Evolutionary conservation across 2,113 vertebrate species (phyloP), one percentile per base, ranked within the genome.

Genomic region (Falcunculus frontatus): DNA sequence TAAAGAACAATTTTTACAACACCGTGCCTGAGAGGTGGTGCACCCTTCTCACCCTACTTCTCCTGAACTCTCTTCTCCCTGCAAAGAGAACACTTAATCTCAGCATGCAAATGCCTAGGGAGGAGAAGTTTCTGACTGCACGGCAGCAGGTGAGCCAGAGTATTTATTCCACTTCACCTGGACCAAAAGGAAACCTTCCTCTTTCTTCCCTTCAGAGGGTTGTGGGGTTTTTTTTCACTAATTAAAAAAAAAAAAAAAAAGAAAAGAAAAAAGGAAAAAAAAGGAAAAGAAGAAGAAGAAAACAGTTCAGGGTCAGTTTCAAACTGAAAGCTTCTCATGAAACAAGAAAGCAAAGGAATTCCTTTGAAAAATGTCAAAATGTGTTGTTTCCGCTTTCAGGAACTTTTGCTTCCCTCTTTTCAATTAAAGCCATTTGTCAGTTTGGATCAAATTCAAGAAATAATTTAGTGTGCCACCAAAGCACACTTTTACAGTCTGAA

Each of bases 241-340:
- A n/a, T 39, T 44, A 3, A 18, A 25, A 56, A 77, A 69, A 27
- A 16, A 13, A 23, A 13, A 3, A 19, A 16, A 30, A 17, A 7
- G 10, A 8, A 9, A 53, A 22, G 9, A 7, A 16, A 15, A 20
- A 8, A 32, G 26, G 3, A 4, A 10, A 0, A 19, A 30, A 1
- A 21, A 10, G 12, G 18, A 25, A 17, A 23, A 16, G 18, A 5
- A 26, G 9, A 9, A 10, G 11, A 67, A 56, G 16, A 18, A 33
- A 33, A 9, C 10, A 41, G 23, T 42, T 80, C 26, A 44, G 55
- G 6, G 35, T 83, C 72, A 16, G 9, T 77, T 87, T 79, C 21
- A 79, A 59, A 63, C 7, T 5, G 52, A 72, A 95, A 70, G 10
- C 26, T 84, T 49, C 25, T 65, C 13, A 13, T 27, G 26, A 75